Evolutionary conservation across 2,888 invertebrate species (phyloP), one percentile per base, ranked within the genome.

Genomic region (Entomobrya multifasciata): DNA sequence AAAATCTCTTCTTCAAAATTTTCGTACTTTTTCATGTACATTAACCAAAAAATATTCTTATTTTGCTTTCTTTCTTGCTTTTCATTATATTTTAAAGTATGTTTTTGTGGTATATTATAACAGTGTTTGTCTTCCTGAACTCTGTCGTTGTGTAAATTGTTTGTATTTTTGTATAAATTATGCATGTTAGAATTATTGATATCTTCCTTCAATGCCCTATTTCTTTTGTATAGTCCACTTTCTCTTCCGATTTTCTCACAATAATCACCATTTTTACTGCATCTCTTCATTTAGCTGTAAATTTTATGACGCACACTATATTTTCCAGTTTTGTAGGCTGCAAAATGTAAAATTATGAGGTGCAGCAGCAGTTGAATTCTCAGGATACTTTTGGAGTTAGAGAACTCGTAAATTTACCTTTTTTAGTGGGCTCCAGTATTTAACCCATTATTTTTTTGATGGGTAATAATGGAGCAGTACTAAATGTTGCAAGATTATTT

Each of bases 381-480:
- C 52, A 8, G 52, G 4, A n/a, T 52, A 17, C n/a, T n/a, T 52
- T 15, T 17, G 52, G 15, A 52, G 52, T 4, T 4, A 11, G 13
- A 8, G 13, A 47, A 47, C 47, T 47, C 8, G 47, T 47, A 47
- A 47, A 47, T n/a, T n/a, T n/a, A n/a, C n/a, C n/a, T 62, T 27
- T 22, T 22, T 30, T 27, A 30, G n/a, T 17, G 6, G 52, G 55
- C 55, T 55, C 55, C 55, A 55, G 30, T 8, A 36, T 36, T 8
- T 36, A n/a, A 36, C 74, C 74, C n/a, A 25, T 10, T 36, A 36
- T 36, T 30, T 74, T 13, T 36, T 74, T 74, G 30, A 55, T 4
- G 30, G 55, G 55, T 52, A 74, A 1, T 4, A 17, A 36, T 55
- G 55, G 52, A 74, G 74, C 74, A 74, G 20, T 55, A 30, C 17